These are phyloP conservation scores for Odontomachus brunneus DNA, from an alignment of 1,140 invertebrate genomes.

Conservation along the genomic window DNA sequence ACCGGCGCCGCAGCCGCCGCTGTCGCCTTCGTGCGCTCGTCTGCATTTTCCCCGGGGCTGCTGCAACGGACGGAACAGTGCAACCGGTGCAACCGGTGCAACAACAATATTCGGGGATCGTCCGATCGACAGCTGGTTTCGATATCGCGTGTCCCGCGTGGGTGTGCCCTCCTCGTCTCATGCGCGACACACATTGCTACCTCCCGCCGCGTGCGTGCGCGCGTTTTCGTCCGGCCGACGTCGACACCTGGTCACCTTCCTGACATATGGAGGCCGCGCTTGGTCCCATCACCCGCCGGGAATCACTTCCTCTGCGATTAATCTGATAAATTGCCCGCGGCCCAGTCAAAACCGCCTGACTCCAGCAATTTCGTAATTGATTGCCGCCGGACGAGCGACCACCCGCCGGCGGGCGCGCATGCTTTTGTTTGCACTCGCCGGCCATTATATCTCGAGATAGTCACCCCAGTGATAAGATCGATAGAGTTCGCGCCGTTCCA, in stretches of 20 bases:
- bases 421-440: constrained; percentile 54
- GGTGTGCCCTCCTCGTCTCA: constrained; percentile 34
- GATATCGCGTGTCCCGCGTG: constrained; percentile 75
- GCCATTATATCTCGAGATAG: constrained; percentile 31
- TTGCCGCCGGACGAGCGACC: constrained; percentile 62
- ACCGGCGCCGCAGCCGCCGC: too few relatives aligned
- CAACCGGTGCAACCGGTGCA: constrained; percentile 33
- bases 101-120: constrained; percentile 51
- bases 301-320: constrained; percentile 78
- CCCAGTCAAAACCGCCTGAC: constrained; percentile 67
- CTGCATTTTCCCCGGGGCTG: neutral
- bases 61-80: constrained; percentile 12
- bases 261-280: constrained; percentile 73
- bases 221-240: constrained; percentile 41
- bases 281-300: constrained; percentile 63
- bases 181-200: constrained; percentile 18
- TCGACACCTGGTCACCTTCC: constrained; percentile 79
- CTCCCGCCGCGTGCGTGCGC: neutral
- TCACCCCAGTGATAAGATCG: constrained; percentile 40
- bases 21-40: constrained; percentile 37
- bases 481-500: neutral
- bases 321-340: constrained; percentile 78
- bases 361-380: constrained; percentile 78
- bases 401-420: neutral
- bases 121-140: constrained; percentile 76